A percentile compares a stretch with the other conserved stretches of the same genome.
These are phyloP conservation scores for Propithecus coquereli DNA, from an alignment of 2,113 vertebrate genomes.

Conservation along the genomic window DNA sequence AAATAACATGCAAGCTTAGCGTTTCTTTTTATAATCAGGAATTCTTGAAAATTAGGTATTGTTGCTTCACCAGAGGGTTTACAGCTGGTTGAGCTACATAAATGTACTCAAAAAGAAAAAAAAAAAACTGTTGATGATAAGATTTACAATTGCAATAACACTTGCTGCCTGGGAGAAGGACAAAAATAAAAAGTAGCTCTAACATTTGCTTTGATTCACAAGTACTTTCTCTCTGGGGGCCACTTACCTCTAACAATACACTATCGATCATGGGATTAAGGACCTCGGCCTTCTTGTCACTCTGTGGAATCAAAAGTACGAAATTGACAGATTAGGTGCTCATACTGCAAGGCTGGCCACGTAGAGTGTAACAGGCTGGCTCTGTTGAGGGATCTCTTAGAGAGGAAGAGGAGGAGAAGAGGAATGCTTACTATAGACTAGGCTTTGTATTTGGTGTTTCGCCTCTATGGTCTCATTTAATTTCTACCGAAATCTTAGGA, in stretches of 20 bases:
- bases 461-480: neutral
- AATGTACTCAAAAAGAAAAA: neutral
- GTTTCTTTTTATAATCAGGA: conserved; percentile 57
- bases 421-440: neutral
- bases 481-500: neutral
- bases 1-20: conserved; percentile 52
- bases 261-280: conserved; percentile 91
- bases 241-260: conserved; percentile 91
- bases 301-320: conserved; percentile 82
- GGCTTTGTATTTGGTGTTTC: neutral
- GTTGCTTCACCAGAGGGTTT: conserved; percentile 11
- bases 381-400: neutral
- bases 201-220: conserved; percentile 21
- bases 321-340: conserved; percentile 54
- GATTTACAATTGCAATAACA: conserved; percentile 48
- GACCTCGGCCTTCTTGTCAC: conserved; percentile 92
- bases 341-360: neutral
- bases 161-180: neutral
- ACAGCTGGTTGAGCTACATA: conserved; percentile 60
- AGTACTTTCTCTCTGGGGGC: neutral
- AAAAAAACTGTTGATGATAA: neutral
- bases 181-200: neutral
- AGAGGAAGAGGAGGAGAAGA: neutral
- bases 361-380: neutral
- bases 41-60: conserved; percentile 61